These are phyloP conservation scores for Drosophila guanche DNA, from an alignment of 1,140 invertebrate species.

Conservation along the genomic window DNA sequence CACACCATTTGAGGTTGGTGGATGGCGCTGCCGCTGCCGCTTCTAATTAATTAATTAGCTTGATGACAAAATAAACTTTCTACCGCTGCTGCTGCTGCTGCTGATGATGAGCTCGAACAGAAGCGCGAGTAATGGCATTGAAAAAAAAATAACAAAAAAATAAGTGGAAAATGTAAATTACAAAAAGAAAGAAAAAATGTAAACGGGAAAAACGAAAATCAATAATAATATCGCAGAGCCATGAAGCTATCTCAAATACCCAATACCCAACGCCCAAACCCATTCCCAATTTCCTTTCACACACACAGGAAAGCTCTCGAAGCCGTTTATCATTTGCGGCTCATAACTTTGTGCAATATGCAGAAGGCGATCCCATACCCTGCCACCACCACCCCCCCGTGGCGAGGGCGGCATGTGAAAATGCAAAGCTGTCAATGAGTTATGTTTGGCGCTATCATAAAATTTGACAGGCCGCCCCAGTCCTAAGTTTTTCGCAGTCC, in stretches of 20 bases:
- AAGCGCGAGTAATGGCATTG: too few relatives aligned
- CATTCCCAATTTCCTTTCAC: not conserved
- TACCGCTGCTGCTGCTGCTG: constrained; percentile 4
- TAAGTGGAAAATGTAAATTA: constrained; percentile 34
- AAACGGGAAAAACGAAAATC: constrained; percentile 15
- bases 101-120: constrained; percentile 52
- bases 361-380: constrained; percentile 52
- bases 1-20: constrained; percentile 55
- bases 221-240: not conserved
- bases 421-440: constrained; percentile 82
- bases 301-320: constrained; percentile 7
- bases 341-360: constrained; percentile 83
- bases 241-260: too few relatives aligned
- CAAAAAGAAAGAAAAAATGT: not conserved
- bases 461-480: constrained; percentile 65
- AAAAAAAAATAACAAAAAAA: constrained; percentile 9
- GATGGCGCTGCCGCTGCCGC: constrained; percentile 38
- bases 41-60: constrained; percentile 81
- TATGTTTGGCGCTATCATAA: constrained; percentile 81
- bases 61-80: constrained; percentile 78
- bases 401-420: constrained; percentile 64
- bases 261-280: not conserved
- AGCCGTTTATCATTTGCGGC: constrained; percentile 81
- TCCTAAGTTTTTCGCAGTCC: not conserved
- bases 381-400: not conserved